A percentile compares a stretch with the other conserved stretches of the same genome.
These are phyloP conservation scores for Diadromus collaris DNA, from an alignment of 2,888 invertebrate genomes.

Conservation along the genomic window DNA sequence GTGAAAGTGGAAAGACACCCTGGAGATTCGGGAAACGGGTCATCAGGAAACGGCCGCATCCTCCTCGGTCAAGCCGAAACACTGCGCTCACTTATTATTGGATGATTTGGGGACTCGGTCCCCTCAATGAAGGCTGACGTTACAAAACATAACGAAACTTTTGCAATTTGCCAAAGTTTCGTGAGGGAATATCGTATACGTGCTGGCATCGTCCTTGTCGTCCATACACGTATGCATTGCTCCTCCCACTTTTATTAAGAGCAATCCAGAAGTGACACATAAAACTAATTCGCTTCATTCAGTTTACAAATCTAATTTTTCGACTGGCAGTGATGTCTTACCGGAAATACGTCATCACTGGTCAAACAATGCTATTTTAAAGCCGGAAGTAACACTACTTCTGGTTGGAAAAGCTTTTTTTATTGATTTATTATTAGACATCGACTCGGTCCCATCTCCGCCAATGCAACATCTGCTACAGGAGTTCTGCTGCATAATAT, in stretches of 20 bases:
- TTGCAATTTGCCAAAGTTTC: constrained; percentile 64
- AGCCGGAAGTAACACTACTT: too few species aligned
- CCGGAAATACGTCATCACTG: neutral
- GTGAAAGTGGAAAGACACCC: constrained; percentile 34
- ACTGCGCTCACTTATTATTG: constrained; percentile 41
- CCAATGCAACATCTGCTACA: neutral
- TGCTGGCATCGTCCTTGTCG: neutral
- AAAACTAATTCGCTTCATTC: neutral
- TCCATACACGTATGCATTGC: constrained; percentile 1
- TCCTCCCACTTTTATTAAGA: constrained; percentile 10
- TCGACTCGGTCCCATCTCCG: neutral
- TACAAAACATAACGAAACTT: constrained; percentile 63
- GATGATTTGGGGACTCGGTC: constrained; percentile 27
- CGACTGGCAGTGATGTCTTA: too few species aligned
- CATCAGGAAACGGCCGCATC: constrained; percentile 27
- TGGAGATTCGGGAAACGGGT: constrained; percentile 34
- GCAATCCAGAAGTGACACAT: neutral
- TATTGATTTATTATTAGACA: neutral
- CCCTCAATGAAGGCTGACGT: constrained; percentile 36
- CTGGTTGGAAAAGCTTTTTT: too few species aligned
- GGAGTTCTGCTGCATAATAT: neutral
- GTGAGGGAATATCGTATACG: neutral
- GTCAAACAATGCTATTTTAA: too few species aligned
- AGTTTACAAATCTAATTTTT: too few species aligned
- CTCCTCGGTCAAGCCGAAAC: constrained; percentile 33